phyloP scores from a whole-genome alignment of 2,888 invertebrate genomes.

The Drosophila demipolita region DNA sequence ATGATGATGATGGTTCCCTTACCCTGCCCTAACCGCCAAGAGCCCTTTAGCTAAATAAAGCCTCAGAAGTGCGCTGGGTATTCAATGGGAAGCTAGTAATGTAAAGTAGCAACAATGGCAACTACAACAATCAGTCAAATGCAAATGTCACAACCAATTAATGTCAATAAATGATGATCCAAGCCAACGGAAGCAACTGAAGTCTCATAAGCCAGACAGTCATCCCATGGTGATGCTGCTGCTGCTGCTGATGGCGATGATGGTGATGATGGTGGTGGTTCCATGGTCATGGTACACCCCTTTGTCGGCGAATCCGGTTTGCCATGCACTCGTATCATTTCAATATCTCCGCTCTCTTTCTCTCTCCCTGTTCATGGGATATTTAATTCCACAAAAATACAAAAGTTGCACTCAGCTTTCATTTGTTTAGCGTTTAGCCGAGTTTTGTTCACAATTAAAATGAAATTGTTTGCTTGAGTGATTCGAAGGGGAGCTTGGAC shows the following conservation, averaged over 20 bases:
- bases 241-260: constrained; percentile 8
- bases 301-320: constrained; percentile 61
- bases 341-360: constrained; percentile 6
- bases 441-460: constrained; percentile 79
- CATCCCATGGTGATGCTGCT: constrained; percentile 24
- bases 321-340: constrained; percentile 25
- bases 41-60: constrained; percentile 37
- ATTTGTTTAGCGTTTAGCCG: constrained; percentile 76
- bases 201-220: constrained; percentile 27
- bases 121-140: constrained; percentile 79
- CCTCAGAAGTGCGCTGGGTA: constrained; percentile 14
- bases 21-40: neutral
- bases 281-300: constrained; percentile 44
- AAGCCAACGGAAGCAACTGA: constrained; percentile 37
- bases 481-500: constrained; percentile 6
- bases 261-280: constrained; percentile 35
- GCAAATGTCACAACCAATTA: constrained; percentile 84
- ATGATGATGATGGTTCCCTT: constrained; percentile 7
- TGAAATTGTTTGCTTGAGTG: constrained; percentile 76
- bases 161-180: constrained; percentile 81
- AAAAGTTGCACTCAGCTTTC: constrained; percentile 63
- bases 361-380: neutral
- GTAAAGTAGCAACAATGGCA: constrained; percentile 80
- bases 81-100: constrained; percentile 8
- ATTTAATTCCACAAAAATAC: constrained; percentile 20